Conservation (phyloP, 2,888 invertebrate species). For the Ophonus ardosiacus region DNA sequence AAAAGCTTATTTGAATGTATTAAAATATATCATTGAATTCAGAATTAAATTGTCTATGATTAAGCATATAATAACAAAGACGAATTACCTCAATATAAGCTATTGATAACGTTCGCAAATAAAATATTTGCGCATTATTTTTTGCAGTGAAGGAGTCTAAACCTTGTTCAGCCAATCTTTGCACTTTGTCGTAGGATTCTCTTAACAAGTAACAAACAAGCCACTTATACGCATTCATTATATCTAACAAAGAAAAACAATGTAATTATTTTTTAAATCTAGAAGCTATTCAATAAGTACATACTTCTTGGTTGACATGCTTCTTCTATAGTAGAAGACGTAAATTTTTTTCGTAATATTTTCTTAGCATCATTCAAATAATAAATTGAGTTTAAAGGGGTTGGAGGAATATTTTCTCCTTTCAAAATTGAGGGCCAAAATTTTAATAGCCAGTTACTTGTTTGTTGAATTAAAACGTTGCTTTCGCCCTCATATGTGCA, state of each 20-base stretch:
- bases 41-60: too few relatives aligned
- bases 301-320: slow-evolving; percentile 78
- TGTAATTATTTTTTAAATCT: slow-evolving; percentile 53
- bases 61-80: neutral
- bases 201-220: slow-evolving; percentile 87
- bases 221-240: slow-evolving; percentile 87
- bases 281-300: slow-evolving; percentile 67
- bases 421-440: slow-evolving; percentile 77
- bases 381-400: slow-evolving; percentile 82
- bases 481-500: slow-evolving; percentile 96
- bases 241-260: slow-evolving; percentile 76
- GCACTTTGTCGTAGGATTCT: slow-evolving; percentile 81
- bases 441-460: slow-evolving; percentile 89
- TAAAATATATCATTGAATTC: too few relatives aligned
- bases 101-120: slow-evolving; percentile 86
- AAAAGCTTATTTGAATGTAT: too few relatives aligned
- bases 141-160: slow-evolving; percentile 84
- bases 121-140: slow-evolving; percentile 92
- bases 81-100: slow-evolving; percentile 87
- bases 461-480: slow-evolving; percentile 91
- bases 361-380: slow-evolving; percentile 80
- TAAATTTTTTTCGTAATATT: slow-evolving; percentile 79
- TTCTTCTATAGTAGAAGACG: slow-evolving; percentile 76
- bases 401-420: slow-evolving; percentile 73
- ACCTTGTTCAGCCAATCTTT: slow-evolving; percentile 77